Evolutionary conservation across 2,797 vertebrate genomes (phyloP).

Genomic region (Thripadectes ignobilis): DNA sequence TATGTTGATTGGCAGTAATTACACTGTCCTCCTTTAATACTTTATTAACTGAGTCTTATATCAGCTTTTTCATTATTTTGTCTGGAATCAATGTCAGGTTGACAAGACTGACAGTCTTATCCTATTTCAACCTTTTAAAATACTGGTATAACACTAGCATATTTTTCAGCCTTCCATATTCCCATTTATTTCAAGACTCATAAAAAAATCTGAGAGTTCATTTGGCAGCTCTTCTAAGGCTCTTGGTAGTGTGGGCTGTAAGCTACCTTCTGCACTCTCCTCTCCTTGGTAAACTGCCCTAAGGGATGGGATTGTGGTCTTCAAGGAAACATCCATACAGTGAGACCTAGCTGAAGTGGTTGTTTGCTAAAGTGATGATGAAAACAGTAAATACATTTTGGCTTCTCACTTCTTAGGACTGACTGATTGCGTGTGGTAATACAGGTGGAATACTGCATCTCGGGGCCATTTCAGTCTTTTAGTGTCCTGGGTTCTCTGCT

Average conservation of each 20-base stretch:
- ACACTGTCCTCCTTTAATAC: conserved; percentile 70
- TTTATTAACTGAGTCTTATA: conserved; percentile 67
- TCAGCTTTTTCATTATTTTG: conserved; percentile 69
- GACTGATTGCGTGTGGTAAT: not conserved
- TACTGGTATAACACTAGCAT: conserved; percentile 45
- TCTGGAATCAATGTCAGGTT: conserved; percentile 67
- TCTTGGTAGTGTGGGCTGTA: not conserved
- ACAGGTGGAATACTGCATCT: not conserved
- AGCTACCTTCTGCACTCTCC: not conserved
- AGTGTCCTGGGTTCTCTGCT: not conserved
- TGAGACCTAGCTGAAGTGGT: not conserved
- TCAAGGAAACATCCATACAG: not conserved
- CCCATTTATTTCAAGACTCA: conserved; percentile 24
- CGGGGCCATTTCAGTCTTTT: not conserved
- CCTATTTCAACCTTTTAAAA: conserved; percentile 64
- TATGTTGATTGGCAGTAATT: conserved; percentile 67
- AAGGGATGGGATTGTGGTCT: not conserved
- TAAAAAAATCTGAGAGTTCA: not conserved
- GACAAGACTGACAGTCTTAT: conserved; percentile 66
- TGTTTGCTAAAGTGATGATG: not conserved
- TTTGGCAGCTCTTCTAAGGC: not conserved
- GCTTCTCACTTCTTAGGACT: not conserved
- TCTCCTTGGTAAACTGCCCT: not conserved
- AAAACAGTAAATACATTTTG: not conserved
- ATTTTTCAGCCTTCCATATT: conserved; percentile 43